phyloP scores from a whole-genome alignment of 2,888 invertebrate species.

The Sinhomidia bicolor region DNA sequence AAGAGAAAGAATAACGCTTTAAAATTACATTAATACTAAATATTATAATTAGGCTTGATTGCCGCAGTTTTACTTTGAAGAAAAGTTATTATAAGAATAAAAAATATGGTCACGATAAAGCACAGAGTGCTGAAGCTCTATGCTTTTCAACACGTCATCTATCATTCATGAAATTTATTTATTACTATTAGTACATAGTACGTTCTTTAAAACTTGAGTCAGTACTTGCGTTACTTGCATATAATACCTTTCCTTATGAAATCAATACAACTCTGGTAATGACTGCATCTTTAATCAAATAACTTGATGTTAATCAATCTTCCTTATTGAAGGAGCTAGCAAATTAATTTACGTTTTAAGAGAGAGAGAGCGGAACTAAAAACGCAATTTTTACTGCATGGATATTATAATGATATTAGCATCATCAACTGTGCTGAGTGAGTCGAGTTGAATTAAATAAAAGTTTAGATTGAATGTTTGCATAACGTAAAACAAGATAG shows the following conservation, averaged over 20 bases:
- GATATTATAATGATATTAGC: too few relatives aligned
- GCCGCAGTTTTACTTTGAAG: constrained; percentile 5
- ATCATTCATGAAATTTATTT: constrained; percentile 5
- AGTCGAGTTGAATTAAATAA: background rate
- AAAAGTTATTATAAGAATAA: background rate
- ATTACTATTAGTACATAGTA: too few relatives aligned
- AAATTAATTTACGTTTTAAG: background rate
- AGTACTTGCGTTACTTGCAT: background rate
- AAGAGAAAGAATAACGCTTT: background rate
- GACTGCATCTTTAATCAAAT: constrained; percentile 19
- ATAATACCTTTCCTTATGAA: background rate
- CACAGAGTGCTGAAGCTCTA: background rate
- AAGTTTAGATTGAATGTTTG: background rate
- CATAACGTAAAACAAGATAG: background rate
- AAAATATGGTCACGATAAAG: background rate
- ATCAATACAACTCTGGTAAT: constrained; percentile 17
- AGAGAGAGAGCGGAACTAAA: constrained; percentile 26
- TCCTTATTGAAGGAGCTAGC: background rate
- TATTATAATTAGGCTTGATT: constrained; percentile 38
- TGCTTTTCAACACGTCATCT: constrained; percentile 10
- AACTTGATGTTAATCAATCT: background rate
- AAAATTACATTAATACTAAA: constrained; percentile 3
- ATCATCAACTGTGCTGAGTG: too few relatives aligned
- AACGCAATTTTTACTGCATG: background rate
- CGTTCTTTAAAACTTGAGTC: too few relatives aligned